phyloP scores from a whole-genome alignment of 2,113 vertebrate genomes.

The Bolborhynchus lineola region DNA sequence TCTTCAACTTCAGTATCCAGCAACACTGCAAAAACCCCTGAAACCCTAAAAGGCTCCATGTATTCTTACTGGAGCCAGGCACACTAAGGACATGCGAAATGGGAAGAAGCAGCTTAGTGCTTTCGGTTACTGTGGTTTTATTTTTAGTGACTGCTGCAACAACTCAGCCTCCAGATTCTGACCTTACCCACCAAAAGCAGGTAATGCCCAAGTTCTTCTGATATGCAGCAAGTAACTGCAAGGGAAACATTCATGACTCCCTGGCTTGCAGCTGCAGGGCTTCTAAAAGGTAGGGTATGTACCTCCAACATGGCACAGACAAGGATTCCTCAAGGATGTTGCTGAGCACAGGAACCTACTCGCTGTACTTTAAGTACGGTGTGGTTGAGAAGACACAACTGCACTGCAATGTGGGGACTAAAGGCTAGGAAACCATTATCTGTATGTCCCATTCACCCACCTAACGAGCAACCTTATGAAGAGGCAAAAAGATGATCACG shows the following conservation, averaged over 20 bases:
- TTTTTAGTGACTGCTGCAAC: not conserved
- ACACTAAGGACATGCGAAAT: not conserved
- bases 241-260: not conserved
- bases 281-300: not conserved
- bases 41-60: not conserved
- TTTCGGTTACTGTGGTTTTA: accelerated
- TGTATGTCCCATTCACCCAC: not conserved
- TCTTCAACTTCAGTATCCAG: not conserved
- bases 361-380: accelerated
- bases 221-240: not conserved
- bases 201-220: not conserved
- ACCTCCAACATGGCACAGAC: not conserved
- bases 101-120: not conserved
- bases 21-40: accelerated
- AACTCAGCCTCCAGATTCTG: not conserved
- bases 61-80: not conserved
- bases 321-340: not conserved
- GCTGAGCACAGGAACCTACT: not conserved
- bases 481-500: not conserved
- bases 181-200: not conserved
- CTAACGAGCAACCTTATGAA: not conserved
- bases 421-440: not conserved
- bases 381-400: not conserved
- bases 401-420: not conserved
- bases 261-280: not conserved